phyloP scores from a whole-genome alignment of 2,888 invertebrate species.

The Spilarctia lutea region DNA sequence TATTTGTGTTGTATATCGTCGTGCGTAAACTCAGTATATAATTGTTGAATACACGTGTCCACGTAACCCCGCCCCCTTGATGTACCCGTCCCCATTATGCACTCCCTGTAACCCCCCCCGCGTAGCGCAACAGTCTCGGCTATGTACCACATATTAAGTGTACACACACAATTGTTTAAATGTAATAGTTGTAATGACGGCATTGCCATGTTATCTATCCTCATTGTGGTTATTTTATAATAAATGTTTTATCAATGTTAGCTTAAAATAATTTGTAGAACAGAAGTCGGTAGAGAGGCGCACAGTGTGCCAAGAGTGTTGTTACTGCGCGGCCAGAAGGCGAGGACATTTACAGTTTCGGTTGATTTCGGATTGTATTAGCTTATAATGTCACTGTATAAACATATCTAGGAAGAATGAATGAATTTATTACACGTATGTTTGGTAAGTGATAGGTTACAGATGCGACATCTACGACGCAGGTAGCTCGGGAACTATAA shows the following conservation, averaged over 20 bases:
- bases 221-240: conserved; percentile 39
- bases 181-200: conserved; percentile 47
- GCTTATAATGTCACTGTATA: conserved; percentile 69
- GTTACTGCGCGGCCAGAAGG: conserved; percentile 41
- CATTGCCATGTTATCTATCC: conserved; percentile 32
- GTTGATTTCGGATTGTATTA: conserved; percentile 56
- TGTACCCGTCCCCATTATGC: conserved; percentile 39
- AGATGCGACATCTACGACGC: conserved; percentile 44
- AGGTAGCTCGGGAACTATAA: not conserved
- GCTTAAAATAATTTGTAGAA: conserved; percentile 48
- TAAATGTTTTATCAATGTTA: conserved; percentile 51
- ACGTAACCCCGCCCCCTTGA: conserved; percentile 36
- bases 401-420: conserved; percentile 77
- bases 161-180: conserved; percentile 43
- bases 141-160: conserved; percentile 37
- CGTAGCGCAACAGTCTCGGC: conserved; percentile 74
- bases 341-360: conserved; percentile 50
- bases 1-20: conserved; percentile 70
- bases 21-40: conserved; percentile 54
- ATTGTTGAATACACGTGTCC: conserved; percentile 37
- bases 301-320: conserved; percentile 34
- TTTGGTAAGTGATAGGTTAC: conserved; percentile 60
- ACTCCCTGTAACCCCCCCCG: conserved; percentile 47
- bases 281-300: conserved; percentile 57
- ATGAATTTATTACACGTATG: conserved; percentile 70